Evolutionary conservation across 2,888 invertebrate genomes (phyloP), one percentile per base, ranked within the genome.

Genomic region (Parnassius glacialis): DNA sequence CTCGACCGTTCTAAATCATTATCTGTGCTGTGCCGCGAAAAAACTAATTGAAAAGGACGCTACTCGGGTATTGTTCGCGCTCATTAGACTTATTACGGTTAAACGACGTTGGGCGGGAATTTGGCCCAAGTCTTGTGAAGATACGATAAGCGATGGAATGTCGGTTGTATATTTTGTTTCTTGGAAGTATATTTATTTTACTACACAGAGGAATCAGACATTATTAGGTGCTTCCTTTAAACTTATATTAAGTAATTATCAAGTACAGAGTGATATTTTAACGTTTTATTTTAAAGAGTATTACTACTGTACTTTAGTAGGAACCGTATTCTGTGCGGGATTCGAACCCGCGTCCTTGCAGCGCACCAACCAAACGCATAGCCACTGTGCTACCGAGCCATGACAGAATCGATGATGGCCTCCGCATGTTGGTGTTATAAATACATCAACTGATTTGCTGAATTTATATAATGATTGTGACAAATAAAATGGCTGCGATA

Each of bases 21-120:
- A 87, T 84, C 84, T 79, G 65, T 67, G 65, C 68, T 74, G 79
- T 67, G 66, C 68, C 75, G 79, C 79, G 85, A 85, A 85, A 87
- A 87, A 87, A 87, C 86, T 84, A 84, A 86, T 85, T 86, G 83
- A 83, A 86, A 84, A 81, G 84, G 84, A 79, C 80, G 78, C 82
- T 68, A 70, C 71, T 68, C 75, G 70, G 70, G 76, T 78, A 79
- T 84, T 85, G 83, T 84, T 80, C 77, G 74, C 75, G 74, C 73
- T 73, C 73, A 77, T 79, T 76, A 75, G 74, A 66, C 64, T 70
- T 69, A 69, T 68, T 70, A 65, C 70, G 59, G 65, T 65, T 54
- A 63, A 59, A 34, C 51, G 59, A 52, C 16, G 52, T 44, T 55
- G 34, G 42, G 20, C 52, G 57, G 57, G 62, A 53, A 54, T 50